Evolutionary conservation across 2,113 vertebrate genomes (phyloP).

Genomic region (Zosterops pallidus): DNA sequence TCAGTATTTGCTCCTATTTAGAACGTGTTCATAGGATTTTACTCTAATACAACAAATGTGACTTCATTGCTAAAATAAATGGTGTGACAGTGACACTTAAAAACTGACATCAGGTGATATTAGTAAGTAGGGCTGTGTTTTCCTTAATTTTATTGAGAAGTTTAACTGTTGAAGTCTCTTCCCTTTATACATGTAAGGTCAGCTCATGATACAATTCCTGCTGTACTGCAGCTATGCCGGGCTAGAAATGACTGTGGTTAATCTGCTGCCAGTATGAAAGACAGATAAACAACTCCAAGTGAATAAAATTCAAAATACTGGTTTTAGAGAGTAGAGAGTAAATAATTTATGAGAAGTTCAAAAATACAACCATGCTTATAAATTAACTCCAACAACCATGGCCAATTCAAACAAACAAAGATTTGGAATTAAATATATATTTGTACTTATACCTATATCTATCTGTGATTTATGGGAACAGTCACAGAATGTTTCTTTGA

Average conservation of each 20-base stretch:
- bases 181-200: neutral
- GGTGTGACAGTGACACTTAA: neutral
- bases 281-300: neutral
- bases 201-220: neutral
- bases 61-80: slow-evolving; percentile 30
- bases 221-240: neutral
- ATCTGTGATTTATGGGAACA: neutral
- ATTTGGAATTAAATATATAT: neutral
- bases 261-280: neutral
- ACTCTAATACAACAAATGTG: slow-evolving; percentile 9
- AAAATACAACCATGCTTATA: slow-evolving; percentile 30
- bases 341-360: slow-evolving; percentile 44
- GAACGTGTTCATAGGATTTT: slow-evolving; percentile 2
- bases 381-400: slow-evolving; percentile 29
- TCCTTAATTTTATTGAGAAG: neutral
- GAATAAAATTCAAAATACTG: neutral
- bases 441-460: neutral
- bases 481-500: neutral
- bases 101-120: neutral
- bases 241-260: neutral
- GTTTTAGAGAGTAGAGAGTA: neutral
- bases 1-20: slow-evolving; percentile 25
- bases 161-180: neutral
- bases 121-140: neutral
- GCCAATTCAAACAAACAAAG: neutral